Conservation (phyloP, 2,113 vertebrate species). For the Lycocorax pyrrhopterus region DNA sequence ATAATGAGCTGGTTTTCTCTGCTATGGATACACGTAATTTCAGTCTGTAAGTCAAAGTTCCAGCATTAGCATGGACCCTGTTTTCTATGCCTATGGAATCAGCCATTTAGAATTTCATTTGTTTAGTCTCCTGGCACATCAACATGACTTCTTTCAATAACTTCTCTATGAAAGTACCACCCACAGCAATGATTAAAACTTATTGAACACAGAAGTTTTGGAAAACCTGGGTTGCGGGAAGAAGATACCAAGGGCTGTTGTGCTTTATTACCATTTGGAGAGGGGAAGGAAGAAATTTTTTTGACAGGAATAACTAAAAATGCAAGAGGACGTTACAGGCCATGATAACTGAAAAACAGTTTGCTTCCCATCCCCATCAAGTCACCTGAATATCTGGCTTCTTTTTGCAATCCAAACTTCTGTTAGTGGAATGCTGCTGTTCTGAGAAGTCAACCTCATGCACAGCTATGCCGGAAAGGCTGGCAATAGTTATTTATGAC, state of each 20-base stretch:
- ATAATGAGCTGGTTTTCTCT: background rate
- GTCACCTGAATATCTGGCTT: background rate
- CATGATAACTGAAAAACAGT: background rate
- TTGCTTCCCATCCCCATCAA: background rate
- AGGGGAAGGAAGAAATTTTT: background rate
- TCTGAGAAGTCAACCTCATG: background rate
- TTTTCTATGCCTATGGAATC: background rate
- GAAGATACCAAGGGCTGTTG: background rate
- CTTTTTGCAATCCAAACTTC: background rate
- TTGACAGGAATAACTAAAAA: background rate
- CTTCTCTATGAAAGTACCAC: background rate
- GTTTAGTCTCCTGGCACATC: background rate
- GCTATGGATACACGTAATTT: background rate
- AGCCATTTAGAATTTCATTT: background rate
- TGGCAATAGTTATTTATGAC: background rate
- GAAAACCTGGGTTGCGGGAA: rapidly evolving
- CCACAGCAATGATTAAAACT: background rate
- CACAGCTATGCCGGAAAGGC: background rate
- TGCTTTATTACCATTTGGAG: background rate
- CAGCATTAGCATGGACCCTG: background rate
- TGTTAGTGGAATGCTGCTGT: background rate
- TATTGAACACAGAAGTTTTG: background rate
- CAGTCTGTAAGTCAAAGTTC: background rate
- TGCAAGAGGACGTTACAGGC: background rate
- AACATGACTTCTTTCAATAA: background rate